Conservation (phyloP, 1,140 invertebrate species). For the Bemisia tabaci region DNA sequence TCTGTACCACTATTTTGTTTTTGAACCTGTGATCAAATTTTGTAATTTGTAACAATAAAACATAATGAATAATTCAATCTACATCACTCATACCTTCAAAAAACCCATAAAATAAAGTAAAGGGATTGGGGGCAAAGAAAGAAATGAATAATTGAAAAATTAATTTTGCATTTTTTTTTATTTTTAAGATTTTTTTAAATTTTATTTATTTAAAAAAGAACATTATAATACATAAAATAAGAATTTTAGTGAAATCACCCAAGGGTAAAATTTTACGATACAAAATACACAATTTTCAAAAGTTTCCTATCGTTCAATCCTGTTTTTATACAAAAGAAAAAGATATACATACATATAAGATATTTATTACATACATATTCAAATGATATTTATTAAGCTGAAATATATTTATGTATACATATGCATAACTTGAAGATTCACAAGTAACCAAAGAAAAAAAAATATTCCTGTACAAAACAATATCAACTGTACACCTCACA, state of each 20-base stretch:
- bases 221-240: neutral
- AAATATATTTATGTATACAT: neutral
- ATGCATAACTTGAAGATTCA: neutral
- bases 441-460: too few relatives aligned
- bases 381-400: neutral
- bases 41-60: too few relatives aligned
- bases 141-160: too few relatives aligned
- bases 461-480: too few relatives aligned
- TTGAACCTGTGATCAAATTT: too few relatives aligned
- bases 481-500: neutral
- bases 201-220: conserved; percentile 1
- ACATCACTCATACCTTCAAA: too few relatives aligned
- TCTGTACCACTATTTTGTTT: too few relatives aligned
- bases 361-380: neutral
- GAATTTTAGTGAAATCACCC: neutral
- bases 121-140: too few relatives aligned
- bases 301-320: neutral
- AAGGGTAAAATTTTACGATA: neutral
- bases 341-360: neutral
- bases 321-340: neutral
- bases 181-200: neutral
- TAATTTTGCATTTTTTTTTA: neutral
- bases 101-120: too few relatives aligned
- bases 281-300: neutral
- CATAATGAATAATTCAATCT: too few relatives aligned